Conservation (phyloP, 2,113 vertebrate species). For the Oryzias javanicus region DNA sequence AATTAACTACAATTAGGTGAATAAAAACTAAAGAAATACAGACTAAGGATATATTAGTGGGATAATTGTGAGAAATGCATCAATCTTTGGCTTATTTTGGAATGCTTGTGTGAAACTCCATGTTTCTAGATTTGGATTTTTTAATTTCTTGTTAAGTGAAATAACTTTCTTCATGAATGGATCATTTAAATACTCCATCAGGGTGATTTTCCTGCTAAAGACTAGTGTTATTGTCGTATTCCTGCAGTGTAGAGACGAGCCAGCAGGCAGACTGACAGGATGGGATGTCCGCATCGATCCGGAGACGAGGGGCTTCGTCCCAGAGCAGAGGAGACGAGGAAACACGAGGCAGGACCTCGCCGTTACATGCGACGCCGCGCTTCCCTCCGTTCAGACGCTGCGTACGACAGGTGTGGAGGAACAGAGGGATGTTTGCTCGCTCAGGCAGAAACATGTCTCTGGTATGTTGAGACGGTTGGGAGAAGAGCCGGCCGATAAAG, state of each 20-base stretch:
- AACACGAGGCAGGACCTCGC: slow-evolving; percentile 13
- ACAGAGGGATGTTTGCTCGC: slow-evolving; percentile 42
- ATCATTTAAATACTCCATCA: too few relatives aligned
- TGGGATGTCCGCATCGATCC: slow-evolving; percentile 56
- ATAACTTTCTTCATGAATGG: too few relatives aligned
- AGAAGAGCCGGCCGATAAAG: slow-evolving; percentile 33
- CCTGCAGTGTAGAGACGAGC: slow-evolving; percentile 10
- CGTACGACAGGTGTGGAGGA: slow-evolving; percentile 33
- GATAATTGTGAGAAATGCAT: too few relatives aligned
- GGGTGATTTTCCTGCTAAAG: too few relatives aligned
- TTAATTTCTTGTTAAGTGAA: too few relatives aligned
- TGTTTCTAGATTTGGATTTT: too few relatives aligned
- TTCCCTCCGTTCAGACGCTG: slow-evolving; percentile 33
- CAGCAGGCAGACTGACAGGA: slow-evolving; percentile 46
- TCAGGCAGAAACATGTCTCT: slow-evolving; percentile 64
- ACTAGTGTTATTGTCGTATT: too few relatives aligned
- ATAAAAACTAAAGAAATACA: too few relatives aligned
- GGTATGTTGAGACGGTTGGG: slow-evolving; percentile 54
- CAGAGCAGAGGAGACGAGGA: slow-evolving; percentile 26
- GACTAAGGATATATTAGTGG: too few relatives aligned
- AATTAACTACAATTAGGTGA: too few relatives aligned
- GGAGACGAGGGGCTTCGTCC: slow-evolving; percentile 22
- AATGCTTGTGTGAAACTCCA: too few relatives aligned
- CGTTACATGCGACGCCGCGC: slow-evolving; percentile 42
- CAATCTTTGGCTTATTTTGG: too few relatives aligned